phyloP scores from a whole-genome alignment of 2,888 invertebrate genomes.

The Lagria hirta region DNA sequence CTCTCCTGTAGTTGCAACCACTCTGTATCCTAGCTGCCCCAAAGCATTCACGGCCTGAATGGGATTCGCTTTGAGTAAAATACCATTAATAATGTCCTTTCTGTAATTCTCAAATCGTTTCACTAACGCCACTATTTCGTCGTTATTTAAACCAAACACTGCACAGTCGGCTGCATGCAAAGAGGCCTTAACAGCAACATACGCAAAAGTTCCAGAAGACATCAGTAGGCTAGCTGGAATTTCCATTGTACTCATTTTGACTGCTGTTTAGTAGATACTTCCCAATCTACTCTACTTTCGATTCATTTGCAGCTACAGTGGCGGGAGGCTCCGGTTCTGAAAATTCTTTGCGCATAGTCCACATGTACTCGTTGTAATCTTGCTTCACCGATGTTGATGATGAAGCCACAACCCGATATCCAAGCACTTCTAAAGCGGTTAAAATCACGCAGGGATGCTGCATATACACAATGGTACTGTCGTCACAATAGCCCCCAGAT shows the following conservation, averaged over 20 bases:
- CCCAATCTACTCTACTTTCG: conserved; percentile 17
- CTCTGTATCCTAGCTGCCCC: conserved; percentile 75
- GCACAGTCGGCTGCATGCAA: conserved; percentile 73
- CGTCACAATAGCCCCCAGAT: conserved; percentile 81
- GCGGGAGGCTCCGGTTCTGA: conserved; percentile 75
- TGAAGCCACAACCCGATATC: conserved; percentile 85
- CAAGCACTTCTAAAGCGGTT: conserved; percentile 83
- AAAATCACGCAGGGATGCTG: conserved; percentile 87
- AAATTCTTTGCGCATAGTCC: conserved; percentile 91
- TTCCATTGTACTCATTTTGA: conserved; percentile 45
- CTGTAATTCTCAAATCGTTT: conserved; percentile 67
- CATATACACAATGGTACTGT: conserved; percentile 81
- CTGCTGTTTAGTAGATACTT: conserved; percentile 1
- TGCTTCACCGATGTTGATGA: conserved; percentile 84
- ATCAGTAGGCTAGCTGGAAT: conserved; percentile 52
- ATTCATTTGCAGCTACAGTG: conserved; percentile 14
- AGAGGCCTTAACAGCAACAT: conserved; percentile 79
- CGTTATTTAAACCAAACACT: conserved; percentile 73
- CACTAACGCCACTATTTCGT: conserved; percentile 69
- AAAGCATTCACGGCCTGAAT: conserved; percentile 72
- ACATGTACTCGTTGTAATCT: conserved; percentile 89
- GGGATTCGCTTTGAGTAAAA: conserved; percentile 69
- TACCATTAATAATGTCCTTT: conserved; percentile 68
- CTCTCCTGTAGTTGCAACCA: conserved; percentile 77
- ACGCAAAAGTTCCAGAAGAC: conserved; percentile 63